Percentiles rank a stretch among this genome's conserved stretches.
These are phyloP conservation scores for Zalophus californianus DNA, from an alignment of 2,797 vertebrate species.

Conservation along the genomic window DNA sequence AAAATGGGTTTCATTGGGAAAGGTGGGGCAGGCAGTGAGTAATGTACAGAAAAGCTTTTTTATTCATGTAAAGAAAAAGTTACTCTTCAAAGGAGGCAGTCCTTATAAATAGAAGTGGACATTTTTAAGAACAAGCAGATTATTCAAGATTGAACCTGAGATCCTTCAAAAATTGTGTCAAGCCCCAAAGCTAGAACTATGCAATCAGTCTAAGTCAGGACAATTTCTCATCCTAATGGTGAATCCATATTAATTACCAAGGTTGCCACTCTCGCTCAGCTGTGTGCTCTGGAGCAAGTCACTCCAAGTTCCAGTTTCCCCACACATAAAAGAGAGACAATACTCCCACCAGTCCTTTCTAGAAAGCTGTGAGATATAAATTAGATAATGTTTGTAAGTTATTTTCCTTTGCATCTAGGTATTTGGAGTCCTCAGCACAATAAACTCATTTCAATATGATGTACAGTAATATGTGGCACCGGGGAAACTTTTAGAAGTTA, in stretches of 20 bases:
- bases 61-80: not conserved
- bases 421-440: not conserved
- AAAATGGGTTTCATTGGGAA: not conserved
- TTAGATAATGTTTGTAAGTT: not conserved
- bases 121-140: not conserved
- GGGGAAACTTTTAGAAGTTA: slow-evolving; percentile 1
- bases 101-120: not conserved
- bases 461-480: not conserved
- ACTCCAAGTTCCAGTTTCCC: not conserved
- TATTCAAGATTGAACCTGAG: not conserved
- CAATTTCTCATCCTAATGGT: not conserved
- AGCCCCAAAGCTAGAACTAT: not conserved
- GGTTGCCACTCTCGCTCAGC: not conserved
- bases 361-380: not conserved
- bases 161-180: not conserved
- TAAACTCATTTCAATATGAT: not conserved
- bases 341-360: not conserved
- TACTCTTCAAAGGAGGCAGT: not conserved
- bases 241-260: not conserved
- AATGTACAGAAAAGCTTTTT: not conserved
- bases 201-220: not conserved
- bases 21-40: not conserved
- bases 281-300: not conserved
- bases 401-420: not conserved
- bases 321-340: not conserved